phyloP scores from a whole-genome alignment of 2,888 invertebrate species.

The Tanypteryx hageni region DNA sequence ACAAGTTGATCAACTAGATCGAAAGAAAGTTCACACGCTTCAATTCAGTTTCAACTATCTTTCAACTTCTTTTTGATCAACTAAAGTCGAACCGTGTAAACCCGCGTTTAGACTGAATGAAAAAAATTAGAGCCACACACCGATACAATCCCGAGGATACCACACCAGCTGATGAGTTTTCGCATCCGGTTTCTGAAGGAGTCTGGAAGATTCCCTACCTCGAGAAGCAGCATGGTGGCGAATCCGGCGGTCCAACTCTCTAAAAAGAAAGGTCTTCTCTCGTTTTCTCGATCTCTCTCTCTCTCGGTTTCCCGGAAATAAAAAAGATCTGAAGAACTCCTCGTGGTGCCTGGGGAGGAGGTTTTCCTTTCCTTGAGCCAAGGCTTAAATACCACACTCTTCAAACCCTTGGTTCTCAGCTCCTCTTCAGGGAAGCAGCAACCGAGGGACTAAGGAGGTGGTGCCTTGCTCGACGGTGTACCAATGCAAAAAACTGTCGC shows the following conservation, averaged over 20 bases:
- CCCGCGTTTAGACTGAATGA: too few species aligned
- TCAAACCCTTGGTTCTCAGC: slow-evolving; percentile 10
- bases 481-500: neutral
- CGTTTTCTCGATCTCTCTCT: too few species aligned
- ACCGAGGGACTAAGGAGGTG: neutral
- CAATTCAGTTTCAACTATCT: too few species aligned
- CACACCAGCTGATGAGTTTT: slow-evolving; percentile 3
- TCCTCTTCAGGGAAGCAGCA: neutral
- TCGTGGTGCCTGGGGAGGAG: too few species aligned
- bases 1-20: too few species aligned
- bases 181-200: neutral
- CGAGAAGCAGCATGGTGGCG: neutral
- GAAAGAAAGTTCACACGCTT: too few species aligned
- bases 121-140: neutral
- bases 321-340: too few species aligned
- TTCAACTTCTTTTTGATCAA: too few species aligned
- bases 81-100: too few species aligned
- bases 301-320: too few species aligned
- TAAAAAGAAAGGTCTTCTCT: too few species aligned
- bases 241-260: neutral
- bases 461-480: neutral
- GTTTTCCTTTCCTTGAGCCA: too few species aligned
- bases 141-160: neutral
- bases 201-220: slow-evolving; percentile 12
- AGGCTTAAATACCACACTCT: neutral